A percentile compares a stretch with the other conserved stretches of the same genome.
Evolutionary conservation across 2,113 vertebrate species (phyloP).

Genomic region (Sinocyclocheilus maitianheensis): DNA sequence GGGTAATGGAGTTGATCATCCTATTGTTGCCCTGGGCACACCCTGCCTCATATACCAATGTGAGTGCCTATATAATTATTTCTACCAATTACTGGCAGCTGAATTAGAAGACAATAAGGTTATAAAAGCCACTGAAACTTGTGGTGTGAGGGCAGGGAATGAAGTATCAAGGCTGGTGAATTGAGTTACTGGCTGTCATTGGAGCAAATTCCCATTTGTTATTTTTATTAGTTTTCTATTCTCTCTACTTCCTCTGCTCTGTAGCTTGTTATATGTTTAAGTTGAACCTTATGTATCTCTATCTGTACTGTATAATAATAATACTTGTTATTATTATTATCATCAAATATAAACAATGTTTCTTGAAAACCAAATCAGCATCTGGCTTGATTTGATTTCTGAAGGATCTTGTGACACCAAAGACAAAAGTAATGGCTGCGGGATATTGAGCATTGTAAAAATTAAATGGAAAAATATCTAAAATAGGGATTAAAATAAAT

Average conservation of each 20-base stretch:
- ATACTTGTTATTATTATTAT: too few relatives aligned
- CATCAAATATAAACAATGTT: too few relatives aligned
- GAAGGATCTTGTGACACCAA: too few relatives aligned
- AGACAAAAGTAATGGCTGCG: too few relatives aligned
- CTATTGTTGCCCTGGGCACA: constrained; percentile 13
- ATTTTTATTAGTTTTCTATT: background rate
- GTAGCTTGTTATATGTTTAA: too few relatives aligned
- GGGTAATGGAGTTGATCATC: constrained; percentile 18
- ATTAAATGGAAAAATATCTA: too few relatives aligned
- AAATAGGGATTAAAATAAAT: too few relatives aligned
- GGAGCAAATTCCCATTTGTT: background rate
- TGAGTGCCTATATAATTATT: constrained; percentile 27
- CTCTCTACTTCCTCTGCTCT: background rate
- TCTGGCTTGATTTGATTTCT: too few relatives aligned
- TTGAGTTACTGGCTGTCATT: background rate
- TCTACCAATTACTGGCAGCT: constrained; percentile 13
- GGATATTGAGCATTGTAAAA: too few relatives aligned
- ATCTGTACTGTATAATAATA: too few relatives aligned
- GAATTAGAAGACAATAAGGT: constrained; percentile 1
- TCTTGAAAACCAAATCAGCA: too few relatives aligned
- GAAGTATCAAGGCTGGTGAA: background rate
- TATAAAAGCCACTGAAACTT: constrained; percentile 28
- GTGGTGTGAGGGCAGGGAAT: background rate
- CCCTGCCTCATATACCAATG: constrained; percentile 10
- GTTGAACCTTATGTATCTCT: too few relatives aligned